Evolutionary conservation across 1,140 invertebrate species (phyloP).

Genomic region (Drosophila novamexicana): DNA sequence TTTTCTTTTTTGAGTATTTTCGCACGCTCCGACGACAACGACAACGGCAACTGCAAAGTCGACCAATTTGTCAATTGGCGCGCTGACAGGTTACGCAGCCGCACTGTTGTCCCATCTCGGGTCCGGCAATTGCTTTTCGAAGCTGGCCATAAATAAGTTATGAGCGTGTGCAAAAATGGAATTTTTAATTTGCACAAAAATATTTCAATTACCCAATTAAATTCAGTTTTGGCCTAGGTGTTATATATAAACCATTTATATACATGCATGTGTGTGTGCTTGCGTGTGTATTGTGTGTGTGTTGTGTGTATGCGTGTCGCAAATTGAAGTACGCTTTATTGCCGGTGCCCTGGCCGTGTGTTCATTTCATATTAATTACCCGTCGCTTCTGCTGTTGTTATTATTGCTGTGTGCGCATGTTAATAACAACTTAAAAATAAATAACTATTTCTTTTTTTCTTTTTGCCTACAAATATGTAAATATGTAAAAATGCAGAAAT

Average conservation of each 20-base stretch:
- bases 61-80: slow-evolving; percentile 70
- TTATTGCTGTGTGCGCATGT: slow-evolving; percentile 41
- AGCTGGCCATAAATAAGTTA: slow-evolving; percentile 59
- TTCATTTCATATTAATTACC: slow-evolving; percentile 68
- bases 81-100: slow-evolving; percentile 75
- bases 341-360: slow-evolving; percentile 40
- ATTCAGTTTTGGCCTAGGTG: slow-evolving; percentile 62
- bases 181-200: slow-evolving; percentile 62
- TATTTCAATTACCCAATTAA: slow-evolving; percentile 79
- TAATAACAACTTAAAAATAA: slow-evolving; percentile 70
- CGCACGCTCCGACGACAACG: slow-evolving; percentile 51
- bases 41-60: not conserved
- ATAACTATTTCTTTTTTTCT: slow-evolving; percentile 53
- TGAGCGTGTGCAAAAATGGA: slow-evolving; percentile 60
- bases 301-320: slow-evolving; percentile 35
- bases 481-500: slow-evolving; percentile 55
- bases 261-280: slow-evolving; percentile 3
- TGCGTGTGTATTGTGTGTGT: slow-evolving; percentile 5
- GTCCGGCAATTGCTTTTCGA: slow-evolving; percentile 47
- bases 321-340: slow-evolving; percentile 71
- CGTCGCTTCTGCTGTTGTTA: slow-evolving; percentile 38
- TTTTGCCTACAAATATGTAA: slow-evolving; percentile 15
- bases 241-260: slow-evolving; percentile 59
- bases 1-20: slow-evolving; percentile 26
- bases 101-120: slow-evolving; percentile 37